Evolutionary conservation across 2,888 invertebrate species (phyloP), one percentile per base, ranked within the genome.

Genomic region (Nymphalis c-album): DNA sequence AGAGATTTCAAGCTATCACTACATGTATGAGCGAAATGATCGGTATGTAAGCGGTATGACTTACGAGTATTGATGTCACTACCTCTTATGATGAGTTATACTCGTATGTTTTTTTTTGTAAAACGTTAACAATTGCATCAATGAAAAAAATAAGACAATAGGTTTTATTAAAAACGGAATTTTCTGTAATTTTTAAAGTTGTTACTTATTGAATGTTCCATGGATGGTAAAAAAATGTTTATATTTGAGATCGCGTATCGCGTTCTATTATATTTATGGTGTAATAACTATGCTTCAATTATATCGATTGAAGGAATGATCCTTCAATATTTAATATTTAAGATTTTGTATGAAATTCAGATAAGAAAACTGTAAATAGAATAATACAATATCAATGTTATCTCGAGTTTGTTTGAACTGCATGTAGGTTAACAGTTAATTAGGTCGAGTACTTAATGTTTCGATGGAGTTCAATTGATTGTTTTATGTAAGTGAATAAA

Each of bases 351-450:
- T 67, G 31, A 57, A 66, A 47, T 61, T 18, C 20, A 66, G 77
- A 76, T 85, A 85, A 82, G 78, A 76, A 76, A 79, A 80, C 80
- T 70, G 80, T 80, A 78, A 76, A 80, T 71, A 77, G 76, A 78
- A 78, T 81, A 77, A 84, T 82, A 85, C 84, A 76, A 80, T 83
- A 85, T 85, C 82, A 81, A 78, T 81, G 82, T 86, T 87, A 87
- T 88, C 87, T 81, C 40, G 71, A 80, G 80, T 80, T 80, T 80
- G 80, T 83, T 77, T 81, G 80, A 80, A 79, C 76, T 78, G 79
- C 78, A 87, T 84, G 78, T 88, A 81, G 87, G 88, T 86, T 86
- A 87, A 84, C 83, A 77, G 82, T 81, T 85, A 89, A 88, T 85
- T 83, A 80, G 90, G 88, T 85, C 87, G 84, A 85, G 84, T 81